Base-by-base conservation (phyloP, 2,888 invertebrate genomes). In the Synergus japonicus region DNA sequence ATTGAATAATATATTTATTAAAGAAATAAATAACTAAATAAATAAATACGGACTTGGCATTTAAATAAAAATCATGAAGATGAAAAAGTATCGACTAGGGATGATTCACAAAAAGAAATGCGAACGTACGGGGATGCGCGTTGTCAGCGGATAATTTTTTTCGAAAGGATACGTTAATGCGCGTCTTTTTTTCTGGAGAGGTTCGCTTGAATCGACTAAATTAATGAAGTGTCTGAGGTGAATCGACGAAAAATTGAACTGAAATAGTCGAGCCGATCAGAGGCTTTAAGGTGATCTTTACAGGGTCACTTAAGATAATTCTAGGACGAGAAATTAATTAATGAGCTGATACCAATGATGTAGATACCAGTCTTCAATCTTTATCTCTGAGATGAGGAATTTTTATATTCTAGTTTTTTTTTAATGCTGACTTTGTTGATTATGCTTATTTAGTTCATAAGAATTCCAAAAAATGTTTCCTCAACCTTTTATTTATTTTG, bases 341-440 rank as follows among this genome's bases (percentile, higher is more conserved):
- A 73, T 54, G 29, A 69, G 69, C 69, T 69, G 69, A 69, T 69
- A 69, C 69, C 69, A 69, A 69, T 69, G 69, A 69, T 69, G 29
- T 69, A 46, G 69, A 69, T 69, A 69, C 22, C 22, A 29, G 44
- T 69, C 46, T 69, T 69, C 8, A 22, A 69, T 49, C 29, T 46
- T 49, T 69, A 46, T 69, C 15, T 49, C 29, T 69, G 44, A 22
- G 22, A 69, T 69, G 37, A 64, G 64, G 64, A 22, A 69, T 69
- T 54, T n/a, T n/a, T 0, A n/a, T 54, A 9, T n/a, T 29, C n/a
- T 54, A 0, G 8, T 0, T 4, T 54, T 54, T 54, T 54, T 54
- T n/a, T n/a, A 54, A 54, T 54, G 22, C 22, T 29, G 22, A 29
- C 22, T 2, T 29, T 22, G 22, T 29, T 29, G 22, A 29, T 29